Conservation (phyloP, 37 sponge, comb jelly and placozoan species). For the Corticium candelabrum region DNA sequence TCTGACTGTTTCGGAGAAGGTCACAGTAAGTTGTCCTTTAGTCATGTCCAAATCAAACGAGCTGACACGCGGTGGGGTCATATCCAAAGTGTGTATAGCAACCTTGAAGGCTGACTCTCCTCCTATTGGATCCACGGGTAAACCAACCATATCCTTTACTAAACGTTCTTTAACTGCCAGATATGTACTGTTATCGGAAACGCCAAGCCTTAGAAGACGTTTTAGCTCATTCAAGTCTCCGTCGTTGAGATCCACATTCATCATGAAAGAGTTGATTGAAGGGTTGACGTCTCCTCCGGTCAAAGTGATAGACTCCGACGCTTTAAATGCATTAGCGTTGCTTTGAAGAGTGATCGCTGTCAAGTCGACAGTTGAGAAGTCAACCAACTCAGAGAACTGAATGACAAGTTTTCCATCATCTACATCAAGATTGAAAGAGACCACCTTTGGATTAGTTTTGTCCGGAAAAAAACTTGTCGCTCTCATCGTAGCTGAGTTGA, state of each 20-base stretch:
- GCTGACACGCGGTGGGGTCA: constrained; percentile 1
- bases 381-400: constrained; percentile 65
- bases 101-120: not conserved
- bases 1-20: constrained; percentile 22
- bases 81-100: constrained; percentile 10
- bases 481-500: not conserved
- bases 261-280: constrained; percentile 25
- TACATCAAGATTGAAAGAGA: constrained; percentile 56
- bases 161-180: constrained; percentile 27
- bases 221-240: constrained; percentile 69
- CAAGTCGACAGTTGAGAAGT: constrained; percentile 36
- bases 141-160: constrained; percentile 55
- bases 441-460: constrained; percentile 31
- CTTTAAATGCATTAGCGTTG: not conserved
- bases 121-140: not conserved
- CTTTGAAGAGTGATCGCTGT: constrained; percentile 46
- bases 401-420: constrained; percentile 57
- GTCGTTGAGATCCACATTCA: constrained; percentile 31
- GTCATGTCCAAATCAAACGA: not conserved
- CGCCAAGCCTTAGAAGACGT: constrained; percentile 46
- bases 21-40: constrained; percentile 31
- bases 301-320: constrained; percentile 17
- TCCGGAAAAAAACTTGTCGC: constrained; percentile 9
- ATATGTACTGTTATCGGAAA: constrained; percentile 32
- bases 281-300: constrained; percentile 36